These are phyloP conservation scores for Andrena haemorrhoa DNA, from an alignment of 2,888 invertebrate species.

Conservation along the genomic window DNA sequence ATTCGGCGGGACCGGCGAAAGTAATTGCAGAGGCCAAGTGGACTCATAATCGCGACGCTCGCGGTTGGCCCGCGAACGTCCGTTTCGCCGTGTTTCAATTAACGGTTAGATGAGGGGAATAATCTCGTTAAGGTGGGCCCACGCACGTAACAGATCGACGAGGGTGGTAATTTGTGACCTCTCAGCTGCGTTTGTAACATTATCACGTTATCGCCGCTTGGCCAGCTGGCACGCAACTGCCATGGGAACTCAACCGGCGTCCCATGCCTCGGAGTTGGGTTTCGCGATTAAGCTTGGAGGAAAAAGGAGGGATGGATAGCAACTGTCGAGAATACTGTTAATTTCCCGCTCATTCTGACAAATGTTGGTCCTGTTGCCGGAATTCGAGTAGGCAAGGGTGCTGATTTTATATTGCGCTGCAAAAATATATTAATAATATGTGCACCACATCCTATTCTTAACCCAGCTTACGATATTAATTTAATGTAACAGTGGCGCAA, in stretches of 20 bases:
- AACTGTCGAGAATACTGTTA: no score
- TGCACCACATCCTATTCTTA: no score
- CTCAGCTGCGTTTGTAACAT: slow-evolving; percentile 6
- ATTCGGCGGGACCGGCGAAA: slow-evolving; percentile 1
- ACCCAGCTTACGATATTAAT: no score
- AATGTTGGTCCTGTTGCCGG: not conserved
- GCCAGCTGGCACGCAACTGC: not conserved
- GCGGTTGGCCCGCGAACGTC: not conserved
- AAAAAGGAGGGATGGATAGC: not conserved
- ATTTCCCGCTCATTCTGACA: no score
- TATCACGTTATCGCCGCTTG: slow-evolving; percentile 7
- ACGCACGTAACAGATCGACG: slow-evolving; percentile 5
- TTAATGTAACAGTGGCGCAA: no score
- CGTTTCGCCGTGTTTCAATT: not conserved
- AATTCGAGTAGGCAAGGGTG: not conserved
- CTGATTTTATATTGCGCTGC: no score
- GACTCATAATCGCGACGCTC: not conserved
- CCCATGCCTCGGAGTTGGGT: not conserved
- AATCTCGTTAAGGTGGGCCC: slow-evolving; percentile 9
- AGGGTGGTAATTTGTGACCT: not conserved
- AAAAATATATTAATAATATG: no score
- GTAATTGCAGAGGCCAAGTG: not conserved
- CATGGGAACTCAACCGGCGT: not conserved
- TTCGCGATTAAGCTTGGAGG: not conserved
- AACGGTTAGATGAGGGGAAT: not conserved